phyloP scores from a whole-genome alignment of 2,888 invertebrate species.

The Nomada ferruginata region DNA sequence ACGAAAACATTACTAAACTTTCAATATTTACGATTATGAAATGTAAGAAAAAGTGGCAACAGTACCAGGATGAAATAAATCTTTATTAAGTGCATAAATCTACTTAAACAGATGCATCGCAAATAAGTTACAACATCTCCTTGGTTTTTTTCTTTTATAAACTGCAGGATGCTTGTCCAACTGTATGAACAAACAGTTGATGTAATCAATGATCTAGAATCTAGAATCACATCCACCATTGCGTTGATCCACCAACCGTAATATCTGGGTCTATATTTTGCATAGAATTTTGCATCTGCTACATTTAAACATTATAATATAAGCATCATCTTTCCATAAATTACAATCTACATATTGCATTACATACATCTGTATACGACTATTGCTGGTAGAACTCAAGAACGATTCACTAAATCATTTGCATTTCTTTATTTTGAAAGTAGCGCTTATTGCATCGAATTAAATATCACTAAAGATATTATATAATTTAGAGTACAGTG shows the following conservation, averaged over 20 bases:
- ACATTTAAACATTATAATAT: neutral
- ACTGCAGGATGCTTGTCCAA: slow-evolving; percentile 1
- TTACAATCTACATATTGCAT: neutral
- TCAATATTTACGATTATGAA: too few species aligned
- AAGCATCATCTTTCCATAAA: neutral
- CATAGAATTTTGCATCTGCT: neutral
- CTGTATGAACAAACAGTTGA: neutral
- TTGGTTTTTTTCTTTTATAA: neutral
- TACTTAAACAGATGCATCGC: neutral
- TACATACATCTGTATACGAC: neutral
- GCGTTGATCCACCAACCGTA: slow-evolving; percentile 3
- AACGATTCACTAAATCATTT: slow-evolving; percentile 1
- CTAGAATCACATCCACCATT: neutral
- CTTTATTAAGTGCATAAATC: neutral
- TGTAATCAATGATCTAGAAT: neutral
- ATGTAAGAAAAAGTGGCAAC: neutral
- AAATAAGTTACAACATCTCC: neutral
- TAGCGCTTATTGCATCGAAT: neutral
- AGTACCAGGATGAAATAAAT: neutral
- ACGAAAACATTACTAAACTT: too few species aligned
- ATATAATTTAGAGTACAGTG: neutral
- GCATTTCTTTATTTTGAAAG: slow-evolving; percentile 15
- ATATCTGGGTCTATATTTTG: neutral
- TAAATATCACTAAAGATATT: slow-evolving; percentile 2
- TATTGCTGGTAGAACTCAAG: neutral